Evolutionary conservation across 1,140 invertebrate genomes (phyloP).

Genomic region (Lordiphosa collinella): DNA sequence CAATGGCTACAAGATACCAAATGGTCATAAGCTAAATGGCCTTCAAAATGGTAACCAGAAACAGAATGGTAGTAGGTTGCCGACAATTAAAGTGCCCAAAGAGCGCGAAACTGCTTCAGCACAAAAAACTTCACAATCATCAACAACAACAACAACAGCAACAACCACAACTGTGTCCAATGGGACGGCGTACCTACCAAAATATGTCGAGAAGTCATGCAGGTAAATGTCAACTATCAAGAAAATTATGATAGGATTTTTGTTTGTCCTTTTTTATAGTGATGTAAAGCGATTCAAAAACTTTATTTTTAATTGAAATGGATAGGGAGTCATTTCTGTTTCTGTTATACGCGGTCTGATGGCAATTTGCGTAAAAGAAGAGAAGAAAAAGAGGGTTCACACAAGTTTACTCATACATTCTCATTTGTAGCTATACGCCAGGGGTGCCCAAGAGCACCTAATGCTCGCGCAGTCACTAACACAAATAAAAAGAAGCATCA

Average conservation of each 20-base stretch:
- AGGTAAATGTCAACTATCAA: constrained; percentile 69
- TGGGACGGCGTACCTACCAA: constrained; percentile 74
- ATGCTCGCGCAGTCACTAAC: too few species aligned
- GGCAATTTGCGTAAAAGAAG: too few species aligned
- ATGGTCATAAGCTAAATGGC: constrained; percentile 7
- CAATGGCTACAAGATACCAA: constrained; percentile 15
- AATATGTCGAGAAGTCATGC: constrained; percentile 80
- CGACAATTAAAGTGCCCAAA: constrained; percentile 17
- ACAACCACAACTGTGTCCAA: constrained; percentile 42
- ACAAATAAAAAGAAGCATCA: too few species aligned
- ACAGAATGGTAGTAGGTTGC: constrained; percentile 23
- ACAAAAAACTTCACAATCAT: constrained; percentile 14
- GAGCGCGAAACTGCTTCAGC: constrained; percentile 5
- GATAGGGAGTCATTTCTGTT: too few species aligned
- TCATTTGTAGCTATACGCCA: too few species aligned
- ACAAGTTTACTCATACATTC: too few species aligned
- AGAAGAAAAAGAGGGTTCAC: too few species aligned
- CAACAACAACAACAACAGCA: constrained; percentile 15
- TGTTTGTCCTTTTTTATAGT: neutral
- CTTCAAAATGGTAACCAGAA: constrained; percentile 38
- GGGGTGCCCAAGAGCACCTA: too few species aligned
- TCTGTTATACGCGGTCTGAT: too few species aligned
- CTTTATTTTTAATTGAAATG: neutral
- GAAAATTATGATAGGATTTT: neutral
- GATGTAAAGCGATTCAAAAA: neutral